A percentile compares a stretch with the other conserved stretches of the same genome.
These are phyloP conservation scores for Amphilophus citrinellus DNA, from an alignment of 2,113 vertebrate species.

Conservation along the genomic window DNA sequence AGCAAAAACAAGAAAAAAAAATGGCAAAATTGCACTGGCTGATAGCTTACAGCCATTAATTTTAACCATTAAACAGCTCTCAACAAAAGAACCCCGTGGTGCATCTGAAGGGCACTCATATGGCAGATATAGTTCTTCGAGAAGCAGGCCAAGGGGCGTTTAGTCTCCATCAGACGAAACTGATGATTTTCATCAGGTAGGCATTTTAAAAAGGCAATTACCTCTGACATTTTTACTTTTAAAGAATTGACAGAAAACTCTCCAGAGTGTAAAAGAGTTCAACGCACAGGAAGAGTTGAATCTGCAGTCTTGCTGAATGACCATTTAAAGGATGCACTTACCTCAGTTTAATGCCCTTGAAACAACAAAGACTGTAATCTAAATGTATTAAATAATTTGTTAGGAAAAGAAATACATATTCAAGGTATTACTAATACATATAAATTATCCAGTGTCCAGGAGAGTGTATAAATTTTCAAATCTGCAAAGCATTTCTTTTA, in stretches of 20 bases:
- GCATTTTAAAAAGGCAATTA: slow-evolving; percentile 51
- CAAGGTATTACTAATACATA: no score
- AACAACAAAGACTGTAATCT: not conserved
- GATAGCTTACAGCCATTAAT: slow-evolving; percentile 50
- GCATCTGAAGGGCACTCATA: slow-evolving; percentile 30
- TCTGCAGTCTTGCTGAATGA: not conserved
- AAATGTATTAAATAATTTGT: not conserved
- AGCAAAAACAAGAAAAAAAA: not conserved
- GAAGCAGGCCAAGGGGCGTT: not conserved
- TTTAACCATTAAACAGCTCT: slow-evolving; percentile 50
- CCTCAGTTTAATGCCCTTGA: not conserved
- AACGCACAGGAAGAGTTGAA: not conserved
- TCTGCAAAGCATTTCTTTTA: not conserved
- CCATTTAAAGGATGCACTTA: not conserved
- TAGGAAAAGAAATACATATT: not conserved
- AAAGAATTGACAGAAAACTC: slow-evolving; percentile 5
- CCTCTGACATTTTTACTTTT: slow-evolving; percentile 45
- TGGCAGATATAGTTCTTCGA: not conserved
- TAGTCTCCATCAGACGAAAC: slow-evolving; percentile 11
- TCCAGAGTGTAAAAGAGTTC: not conserved
- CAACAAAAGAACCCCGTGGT: slow-evolving; percentile 13
- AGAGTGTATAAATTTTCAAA: no score
- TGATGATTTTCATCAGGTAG: slow-evolving; percentile 48
- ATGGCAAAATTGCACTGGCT: slow-evolving; percentile 24
- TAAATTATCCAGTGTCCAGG: no score